Base-by-base conservation (phyloP, 2,888 invertebrate genomes). In the Caprella mutica region DNA sequence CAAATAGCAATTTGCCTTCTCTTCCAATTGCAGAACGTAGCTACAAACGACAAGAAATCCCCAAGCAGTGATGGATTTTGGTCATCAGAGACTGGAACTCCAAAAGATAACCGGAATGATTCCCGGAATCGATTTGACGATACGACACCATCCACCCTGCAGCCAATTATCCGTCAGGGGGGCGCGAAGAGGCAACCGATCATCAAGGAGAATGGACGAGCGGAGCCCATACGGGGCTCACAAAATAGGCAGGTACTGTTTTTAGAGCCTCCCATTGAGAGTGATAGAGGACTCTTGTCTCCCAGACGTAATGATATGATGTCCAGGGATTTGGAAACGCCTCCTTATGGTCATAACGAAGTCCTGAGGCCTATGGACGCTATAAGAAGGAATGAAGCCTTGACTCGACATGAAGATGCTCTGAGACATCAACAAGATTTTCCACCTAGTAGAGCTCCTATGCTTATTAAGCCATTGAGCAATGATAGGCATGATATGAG, bases 181-280 rank as follows among this genome's bases (percentile, higher is more conserved):
- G 52, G 58, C 19, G 53, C 33, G 12, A 44, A 52, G 12, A 29
- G 55, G 21, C 56, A 53, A 21, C 63, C 63, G n/a, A 63, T 63
- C 29, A 63, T 63, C 46, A 63, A 63, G 33, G 63, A 63, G 27
- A 61, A 61, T 54, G 55, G 52, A 17, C 56, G 63, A 12, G 55
- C 46, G 19, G 55, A 55, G 38, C 55, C 55, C 44, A 48, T 52
- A 17, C 42, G 57, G 26, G 52, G 51, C 35, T 55, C 54, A n/a
- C 56, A 56, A 39, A 56, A 56, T 4, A 40, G 63, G 27, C 58
- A 58, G 21, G 63, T 63, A 21, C 55, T 63, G 5, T 63, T 63
- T 43, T 56, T 63, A 27, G 63, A 63, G 51, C 63, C 63, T 8
- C 63, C 59, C 5, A 55, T 56, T 35, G 48, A 56, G 5, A 44